These are phyloP conservation scores for Drosophila fulvimacula DNA, from an alignment of 2,888 invertebrate genomes.

Conservation along the genomic window DNA sequence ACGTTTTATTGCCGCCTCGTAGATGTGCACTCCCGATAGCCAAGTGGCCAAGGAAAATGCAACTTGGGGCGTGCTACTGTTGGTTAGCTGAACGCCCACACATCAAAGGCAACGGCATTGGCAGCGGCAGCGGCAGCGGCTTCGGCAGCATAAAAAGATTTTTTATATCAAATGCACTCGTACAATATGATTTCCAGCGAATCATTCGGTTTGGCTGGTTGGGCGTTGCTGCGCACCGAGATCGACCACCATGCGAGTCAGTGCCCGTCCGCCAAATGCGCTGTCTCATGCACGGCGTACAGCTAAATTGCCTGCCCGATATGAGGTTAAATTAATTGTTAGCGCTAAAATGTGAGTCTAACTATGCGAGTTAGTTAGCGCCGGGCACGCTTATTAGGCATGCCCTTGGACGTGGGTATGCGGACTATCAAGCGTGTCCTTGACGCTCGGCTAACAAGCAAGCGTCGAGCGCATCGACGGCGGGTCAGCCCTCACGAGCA, in stretches of 20 bases:
- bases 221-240: constrained; percentile 41
- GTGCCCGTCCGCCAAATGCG: constrained; percentile 25
- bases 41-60: constrained; percentile 16
- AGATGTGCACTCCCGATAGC: constrained; percentile 46
- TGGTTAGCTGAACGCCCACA: constrained; percentile 32
- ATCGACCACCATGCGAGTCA: constrained; percentile 54
- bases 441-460: constrained; percentile 69
- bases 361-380: constrained; percentile 51
- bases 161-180: constrained; percentile 28
- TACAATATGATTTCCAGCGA: constrained; percentile 64
- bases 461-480: constrained; percentile 58
- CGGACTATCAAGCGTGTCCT: constrained; percentile 57
- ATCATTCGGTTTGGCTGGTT: constrained; percentile 49
- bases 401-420: not conserved
- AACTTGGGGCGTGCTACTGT: constrained; percentile 76
- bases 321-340: constrained; percentile 56
- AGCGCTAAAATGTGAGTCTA: constrained; percentile 68
- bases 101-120: constrained; percentile 55
- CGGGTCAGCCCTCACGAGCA: constrained; percentile 27
- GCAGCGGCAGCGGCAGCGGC: constrained; percentile 17
- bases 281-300: constrained; percentile 57
- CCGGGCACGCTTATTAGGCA: constrained; percentile 80
- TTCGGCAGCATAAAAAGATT: constrained; percentile 23
- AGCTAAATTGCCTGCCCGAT: constrained; percentile 60
- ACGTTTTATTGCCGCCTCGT: constrained; percentile 65